A percentile compares a stretch with the other conserved stretches of the same genome.
Conservation (phyloP, 2,888 invertebrate genomes). For the Tanaodytes sp. region DNA sequence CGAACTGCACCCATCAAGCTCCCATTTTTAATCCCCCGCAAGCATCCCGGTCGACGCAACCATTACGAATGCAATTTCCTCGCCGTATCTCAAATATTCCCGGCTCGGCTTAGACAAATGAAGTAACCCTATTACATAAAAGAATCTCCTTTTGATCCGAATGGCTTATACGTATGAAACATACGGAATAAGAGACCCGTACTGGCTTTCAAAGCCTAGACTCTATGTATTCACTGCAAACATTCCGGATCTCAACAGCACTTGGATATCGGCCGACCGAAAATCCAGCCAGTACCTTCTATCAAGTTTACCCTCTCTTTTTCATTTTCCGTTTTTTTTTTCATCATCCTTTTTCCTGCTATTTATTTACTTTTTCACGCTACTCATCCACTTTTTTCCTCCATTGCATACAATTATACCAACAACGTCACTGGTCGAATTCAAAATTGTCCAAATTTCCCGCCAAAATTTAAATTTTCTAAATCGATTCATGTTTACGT, state of each 20-base stretch:
- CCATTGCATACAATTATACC: no score
- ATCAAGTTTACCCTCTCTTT: conserved; percentile 16
- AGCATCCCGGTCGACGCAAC: conserved; percentile 22
- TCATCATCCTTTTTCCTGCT: not conserved
- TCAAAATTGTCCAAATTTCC: no score
- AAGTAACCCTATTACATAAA: conserved; percentile 45
- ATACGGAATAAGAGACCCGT: conserved; percentile 36
- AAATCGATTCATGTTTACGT: no score
- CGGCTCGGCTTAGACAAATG: conserved; percentile 35
- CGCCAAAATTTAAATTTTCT: no score
- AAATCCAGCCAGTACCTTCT: conserved; percentile 13
- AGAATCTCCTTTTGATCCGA: conserved; percentile 44
- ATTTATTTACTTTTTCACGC: no score
- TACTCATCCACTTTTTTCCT: no score
- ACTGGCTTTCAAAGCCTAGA: conserved; percentile 35
- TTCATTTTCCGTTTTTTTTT: not conserved
- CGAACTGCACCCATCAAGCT: no score
- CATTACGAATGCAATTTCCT: conserved; percentile 3
- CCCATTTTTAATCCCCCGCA: conserved; percentile 21
- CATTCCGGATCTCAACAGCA: conserved; percentile 42
- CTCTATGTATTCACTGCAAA: conserved; percentile 49
- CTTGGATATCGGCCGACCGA: conserved; percentile 47
- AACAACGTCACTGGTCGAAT: no score
- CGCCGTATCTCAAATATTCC: conserved; percentile 25
- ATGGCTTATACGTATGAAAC: conserved; percentile 41